Evolutionary conservation across 2,888 invertebrate species (phyloP), one percentile per base, ranked within the genome.

Genomic region (Isotomurus palustris): DNA sequence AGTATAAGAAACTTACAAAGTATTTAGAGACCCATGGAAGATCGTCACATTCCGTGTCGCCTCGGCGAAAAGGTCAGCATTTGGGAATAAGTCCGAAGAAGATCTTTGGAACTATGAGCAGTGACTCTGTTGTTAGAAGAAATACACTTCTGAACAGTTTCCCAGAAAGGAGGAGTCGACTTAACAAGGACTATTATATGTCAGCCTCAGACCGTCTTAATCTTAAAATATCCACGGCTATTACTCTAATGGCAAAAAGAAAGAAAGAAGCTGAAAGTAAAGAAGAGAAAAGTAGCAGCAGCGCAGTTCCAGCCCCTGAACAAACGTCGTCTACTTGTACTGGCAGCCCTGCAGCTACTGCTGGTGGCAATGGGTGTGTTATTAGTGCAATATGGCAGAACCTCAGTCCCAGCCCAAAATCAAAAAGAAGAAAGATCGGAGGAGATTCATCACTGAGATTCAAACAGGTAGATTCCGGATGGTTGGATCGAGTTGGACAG

Each of bases 401-500:
- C 36, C 58, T 21, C 54, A 52, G 47, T 43, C 62, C 24, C 3
- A 58, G 19, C 55, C 59, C 64, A 75, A 52, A 53, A 19, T 22
- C 38, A 19, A 76, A 74, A 32, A 80, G 80, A 80, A 69, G 80
- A 32, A 73, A 77, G 44, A 55, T 69, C 29, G 64, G 63, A 28
- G 54, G 35, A 43, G 19, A 28, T 19, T 12, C 45, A 43, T 17
- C 52, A 35, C 32, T 10, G 32, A 32, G 19, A 4, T 14, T 43
- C 29, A 75, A 77, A 62, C 74, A 73, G 58, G 70, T 82, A 32
- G 81, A 85, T 74, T 70, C 74, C 28, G 81, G 81, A 1, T 85
- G 85, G 85, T 71, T 85, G 5, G 75, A 80, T 43, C 75, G 82
- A 66, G 77, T 80, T 60, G 70, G 75, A 5, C 69, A 71, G 29